These are phyloP conservation scores for Pyrgus malvae DNA, from an alignment of 2,888 invertebrate genomes.

Conservation along the genomic window DNA sequence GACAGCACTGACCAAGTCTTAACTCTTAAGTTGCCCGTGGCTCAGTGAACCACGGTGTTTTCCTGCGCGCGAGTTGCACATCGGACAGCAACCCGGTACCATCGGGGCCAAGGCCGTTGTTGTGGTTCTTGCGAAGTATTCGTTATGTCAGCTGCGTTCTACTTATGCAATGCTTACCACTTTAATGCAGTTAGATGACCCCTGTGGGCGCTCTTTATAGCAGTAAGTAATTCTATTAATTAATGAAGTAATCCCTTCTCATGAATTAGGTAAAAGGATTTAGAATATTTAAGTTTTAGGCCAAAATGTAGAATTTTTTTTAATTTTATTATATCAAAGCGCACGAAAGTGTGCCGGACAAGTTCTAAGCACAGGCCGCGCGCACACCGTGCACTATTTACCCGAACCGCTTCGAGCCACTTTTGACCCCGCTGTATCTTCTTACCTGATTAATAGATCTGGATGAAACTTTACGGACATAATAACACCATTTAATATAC, in stretches of 20 bases:
- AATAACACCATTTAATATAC: no score
- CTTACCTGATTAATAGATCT: no score
- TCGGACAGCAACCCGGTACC: constrained; percentile 39
- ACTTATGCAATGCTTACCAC: constrained; percentile 75
- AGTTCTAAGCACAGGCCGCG: no score
- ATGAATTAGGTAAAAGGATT: no score
- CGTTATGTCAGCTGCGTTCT: constrained; percentile 80
- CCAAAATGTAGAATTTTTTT: no score
- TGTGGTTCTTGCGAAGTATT: constrained; percentile 67
- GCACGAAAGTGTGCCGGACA: no score
- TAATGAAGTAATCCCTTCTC: neutral
- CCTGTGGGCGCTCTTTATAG: constrained; percentile 34
- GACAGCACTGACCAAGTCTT: constrained; percentile 37
- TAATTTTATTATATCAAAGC: no score
- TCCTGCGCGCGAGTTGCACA: constrained; percentile 36
- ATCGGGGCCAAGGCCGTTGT: constrained; percentile 69
- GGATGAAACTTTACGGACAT: no score
- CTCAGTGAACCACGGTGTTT: constrained; percentile 30
- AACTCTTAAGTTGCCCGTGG: neutral
- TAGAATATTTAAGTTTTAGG: no score
- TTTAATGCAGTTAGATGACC: constrained; percentile 73
- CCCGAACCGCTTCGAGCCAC: no score
- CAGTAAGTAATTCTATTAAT: neutral
- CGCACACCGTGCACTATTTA: no score
- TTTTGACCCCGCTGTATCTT: no score